Evolutionary conservation across 2,113 vertebrate species (phyloP).

Genomic region (Falco punctatus): DNA sequence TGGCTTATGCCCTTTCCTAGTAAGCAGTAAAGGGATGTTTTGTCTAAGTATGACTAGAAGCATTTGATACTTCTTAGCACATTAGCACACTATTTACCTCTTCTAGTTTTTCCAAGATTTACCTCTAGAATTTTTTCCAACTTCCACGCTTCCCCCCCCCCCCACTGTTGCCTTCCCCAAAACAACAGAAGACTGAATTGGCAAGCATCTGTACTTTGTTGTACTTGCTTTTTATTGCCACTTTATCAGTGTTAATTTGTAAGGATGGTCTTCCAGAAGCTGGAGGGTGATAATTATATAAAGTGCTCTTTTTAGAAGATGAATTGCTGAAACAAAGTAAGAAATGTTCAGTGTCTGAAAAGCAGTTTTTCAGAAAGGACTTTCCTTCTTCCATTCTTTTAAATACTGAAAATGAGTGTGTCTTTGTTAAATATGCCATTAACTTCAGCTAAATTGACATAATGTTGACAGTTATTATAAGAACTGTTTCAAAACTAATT

Average conservation of each 20-base stretch:
- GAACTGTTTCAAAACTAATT: conserved; percentile 72
- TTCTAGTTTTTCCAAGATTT: neutral
- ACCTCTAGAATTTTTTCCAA: neutral
- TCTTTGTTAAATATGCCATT: conserved; percentile 65
- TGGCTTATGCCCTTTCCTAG: neutral
- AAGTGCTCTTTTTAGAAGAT: neutral
- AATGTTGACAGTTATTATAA: conserved; percentile 70
- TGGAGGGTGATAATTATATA: neutral
- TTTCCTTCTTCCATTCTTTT: neutral
- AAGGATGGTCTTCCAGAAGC: neutral
- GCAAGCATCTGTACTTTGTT: neutral
- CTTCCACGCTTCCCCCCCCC: no score
- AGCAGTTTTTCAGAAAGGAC: neutral
- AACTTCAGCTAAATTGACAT: conserved; percentile 70
- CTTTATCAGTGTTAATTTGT: conserved; percentile 9
- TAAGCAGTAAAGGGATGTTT: neutral
- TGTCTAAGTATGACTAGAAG: neutral
- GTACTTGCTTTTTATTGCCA: neutral
- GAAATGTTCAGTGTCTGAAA: neutral
- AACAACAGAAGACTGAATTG: neutral
- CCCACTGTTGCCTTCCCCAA: neutral
- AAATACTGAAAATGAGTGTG: conserved; percentile 35
- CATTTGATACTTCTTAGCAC: neutral
- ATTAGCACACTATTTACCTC: neutral
- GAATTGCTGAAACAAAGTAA: neutral